Conservation (phyloP, 2,888 invertebrate genomes). For the Holacanthella duospinosa region DNA sequence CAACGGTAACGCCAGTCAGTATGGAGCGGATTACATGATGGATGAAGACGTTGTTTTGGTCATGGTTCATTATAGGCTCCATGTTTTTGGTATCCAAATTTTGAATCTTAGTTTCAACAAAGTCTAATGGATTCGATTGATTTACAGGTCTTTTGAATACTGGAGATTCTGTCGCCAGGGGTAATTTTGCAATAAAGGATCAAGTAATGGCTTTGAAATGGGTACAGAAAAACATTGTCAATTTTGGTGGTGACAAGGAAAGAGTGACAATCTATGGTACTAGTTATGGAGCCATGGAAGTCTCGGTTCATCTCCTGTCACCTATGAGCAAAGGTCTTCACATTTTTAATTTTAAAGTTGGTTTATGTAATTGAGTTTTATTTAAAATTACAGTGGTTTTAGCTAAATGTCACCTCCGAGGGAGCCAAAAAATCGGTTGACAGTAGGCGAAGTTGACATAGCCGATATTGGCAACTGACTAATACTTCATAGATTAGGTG, state of each 20-base stretch:
- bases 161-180: not conserved
- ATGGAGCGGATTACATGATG: not conserved
- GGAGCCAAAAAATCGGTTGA: too few species aligned
- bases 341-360: not conserved
- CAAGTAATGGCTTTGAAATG: not conserved
- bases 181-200: not conserved
- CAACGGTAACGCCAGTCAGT: not conserved
- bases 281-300: not conserved
- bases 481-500: too few species aligned
- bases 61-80: not conserved
- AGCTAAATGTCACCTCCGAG: too few species aligned
- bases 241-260: not conserved
- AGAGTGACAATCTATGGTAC: not conserved
- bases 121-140: not conserved
- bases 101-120: not conserved
- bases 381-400: too few species aligned
- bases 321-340: constrained; percentile 1
- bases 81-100: not conserved
- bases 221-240: not conserved
- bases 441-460: too few species aligned
- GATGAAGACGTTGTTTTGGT: not conserved
- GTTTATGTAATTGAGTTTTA: not conserved
- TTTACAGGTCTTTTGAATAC: not conserved
- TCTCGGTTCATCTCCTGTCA: not conserved
- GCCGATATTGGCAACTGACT: too few species aligned